Evolutionary conservation across 2,113 vertebrate genomes (phyloP).

Genomic region (Oryzias woworae): DNA sequence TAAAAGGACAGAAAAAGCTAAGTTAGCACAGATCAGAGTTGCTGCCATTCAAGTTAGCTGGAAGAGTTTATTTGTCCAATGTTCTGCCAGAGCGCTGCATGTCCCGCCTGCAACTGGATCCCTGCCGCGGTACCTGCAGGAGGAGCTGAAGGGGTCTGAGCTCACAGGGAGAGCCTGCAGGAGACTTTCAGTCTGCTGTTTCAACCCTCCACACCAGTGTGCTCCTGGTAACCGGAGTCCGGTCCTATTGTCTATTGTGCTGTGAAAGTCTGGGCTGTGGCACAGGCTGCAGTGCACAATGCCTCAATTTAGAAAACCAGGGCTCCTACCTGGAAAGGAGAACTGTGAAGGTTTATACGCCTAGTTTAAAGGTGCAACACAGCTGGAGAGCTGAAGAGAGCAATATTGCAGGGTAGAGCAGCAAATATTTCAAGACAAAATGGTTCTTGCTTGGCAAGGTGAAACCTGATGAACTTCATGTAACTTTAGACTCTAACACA

Average conservation of each 20-base stretch:
- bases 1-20: no score
- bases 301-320: slow-evolving; percentile 43
- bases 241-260: slow-evolving; percentile 71
- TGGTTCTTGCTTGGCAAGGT: no score
- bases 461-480: no score
- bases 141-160: slow-evolving; percentile 5
- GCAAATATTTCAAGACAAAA: no score
- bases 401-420: no score
- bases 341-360: slow-evolving; percentile 1
- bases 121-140: background rate
- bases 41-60: background rate
- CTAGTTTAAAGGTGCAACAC: slow-evolving; percentile 19
- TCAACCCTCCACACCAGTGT: background rate
- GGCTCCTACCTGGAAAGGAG: slow-evolving; percentile 27
- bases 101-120: slow-evolving; percentile 58
- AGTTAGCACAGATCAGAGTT: no score
- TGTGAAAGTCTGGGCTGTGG: slow-evolving; percentile 47
- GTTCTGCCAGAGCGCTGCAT: slow-evolving; percentile 39
- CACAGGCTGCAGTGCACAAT: slow-evolving; percentile 21
- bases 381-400: background rate
- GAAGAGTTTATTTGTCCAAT: slow-evolving; percentile 20
- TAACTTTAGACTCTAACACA: no score
- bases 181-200: no score
- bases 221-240: slow-evolving; percentile 56
- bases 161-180: slow-evolving; percentile 3